Base-by-base conservation (phyloP, 2,888 invertebrate species). In the Mactromeris polynyma region DNA sequence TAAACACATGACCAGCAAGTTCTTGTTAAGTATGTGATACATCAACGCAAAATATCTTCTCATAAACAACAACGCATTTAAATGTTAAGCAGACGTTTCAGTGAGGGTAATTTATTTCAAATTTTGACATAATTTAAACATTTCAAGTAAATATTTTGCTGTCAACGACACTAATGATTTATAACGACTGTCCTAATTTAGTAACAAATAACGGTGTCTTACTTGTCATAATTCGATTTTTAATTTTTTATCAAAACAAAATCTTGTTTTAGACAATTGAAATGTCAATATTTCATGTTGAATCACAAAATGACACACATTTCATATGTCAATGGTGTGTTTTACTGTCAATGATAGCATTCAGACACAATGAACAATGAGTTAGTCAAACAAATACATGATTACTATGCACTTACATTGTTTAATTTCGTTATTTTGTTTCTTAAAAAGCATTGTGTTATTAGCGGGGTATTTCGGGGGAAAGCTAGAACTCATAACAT, bases 221-320 rank as follows among this genome's bases (percentile, higher is more conserved):
- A 40, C 36, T 73, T 86, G 86, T 54, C 81, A 86, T 54, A 77
- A 86, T 36, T 42, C 54, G 26, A 54, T 87, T 87, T 79, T 84
- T 21, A 84, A 87, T 77, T 40, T 83, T 79, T 78, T 82, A 85
- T 89, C 85, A 69, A 26, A 17, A 40, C n/a, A 31, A 85, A 83
- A 83, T 73, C 73, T 73, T 73, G 79, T 82, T 64, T 51, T 82
- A 83, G 83, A 86, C 89, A 85, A 89, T 89, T 80, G 42, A 78
- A n/a, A 36, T 89, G 89, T 85, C 87, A 87, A 26, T 85, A 78
- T 46, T 81, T 46, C 64, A 81, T 81, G 73, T 87, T 81, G 19
- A 40, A 33, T 26, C 54, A 69, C 26, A 40, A 31, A 82, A 78
- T 81, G 80, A 81, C 80, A 86, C 81, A 38, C 51, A 33, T 64